phyloP scores from a whole-genome alignment of 2,113 vertebrate species.

The Malurus alboscapulatus region DNA sequence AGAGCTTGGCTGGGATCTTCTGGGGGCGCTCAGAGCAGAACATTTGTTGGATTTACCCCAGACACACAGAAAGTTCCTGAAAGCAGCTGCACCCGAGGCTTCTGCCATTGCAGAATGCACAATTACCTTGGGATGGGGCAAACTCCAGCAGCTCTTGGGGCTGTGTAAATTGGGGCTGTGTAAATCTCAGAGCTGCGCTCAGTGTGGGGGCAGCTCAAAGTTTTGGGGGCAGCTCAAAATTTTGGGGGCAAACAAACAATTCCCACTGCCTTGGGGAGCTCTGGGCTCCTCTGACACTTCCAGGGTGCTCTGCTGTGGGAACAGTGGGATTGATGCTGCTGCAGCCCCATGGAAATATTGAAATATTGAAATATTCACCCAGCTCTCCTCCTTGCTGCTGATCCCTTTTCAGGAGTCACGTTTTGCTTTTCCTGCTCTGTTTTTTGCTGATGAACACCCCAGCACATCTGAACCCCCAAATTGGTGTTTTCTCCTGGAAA shows the following conservation, averaged over 20 bases:
- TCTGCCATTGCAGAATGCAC: neutral
- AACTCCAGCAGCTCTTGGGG: neutral
- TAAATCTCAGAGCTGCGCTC: neutral
- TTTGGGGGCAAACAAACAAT: neutral
- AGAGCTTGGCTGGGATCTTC: neutral
- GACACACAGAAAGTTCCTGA: neutral
- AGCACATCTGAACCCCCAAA: neutral
- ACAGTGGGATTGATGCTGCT: neutral
- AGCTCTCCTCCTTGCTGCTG: neutral
- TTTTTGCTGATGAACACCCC: neutral
- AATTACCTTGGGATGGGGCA: fast-evolving
- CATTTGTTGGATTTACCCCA: neutral
- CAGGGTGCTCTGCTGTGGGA: neutral
- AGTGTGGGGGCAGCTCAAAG: neutral
- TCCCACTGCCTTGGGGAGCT: neutral
- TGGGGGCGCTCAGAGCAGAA: neutral
- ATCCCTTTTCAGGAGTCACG: neutral
- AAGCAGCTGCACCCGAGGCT: neutral
- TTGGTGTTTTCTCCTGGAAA: neutral
- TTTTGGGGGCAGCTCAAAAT: neutral
- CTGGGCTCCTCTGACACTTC: neutral
- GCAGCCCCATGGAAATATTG: neutral
- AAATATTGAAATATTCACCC: neutral
- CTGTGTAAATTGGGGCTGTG: neutral
- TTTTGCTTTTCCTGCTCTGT: neutral